These are phyloP conservation scores for Notothenia coriiceps DNA, from an alignment of 2,113 vertebrate species.

Conservation along the genomic window DNA sequence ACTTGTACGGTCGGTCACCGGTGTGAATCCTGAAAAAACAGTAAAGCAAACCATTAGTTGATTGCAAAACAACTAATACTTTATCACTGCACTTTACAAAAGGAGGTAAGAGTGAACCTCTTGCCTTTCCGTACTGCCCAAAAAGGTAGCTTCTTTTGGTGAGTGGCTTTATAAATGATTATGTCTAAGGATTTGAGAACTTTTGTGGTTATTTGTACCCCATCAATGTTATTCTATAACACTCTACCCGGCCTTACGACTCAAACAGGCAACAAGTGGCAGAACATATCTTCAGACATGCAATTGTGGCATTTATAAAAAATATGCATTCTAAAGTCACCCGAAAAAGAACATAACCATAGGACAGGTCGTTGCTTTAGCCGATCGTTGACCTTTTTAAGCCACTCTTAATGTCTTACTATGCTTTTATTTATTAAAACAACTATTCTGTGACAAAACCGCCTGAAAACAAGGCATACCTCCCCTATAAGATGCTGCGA, in stretches of 20 bases:
- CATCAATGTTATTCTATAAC: neutral
- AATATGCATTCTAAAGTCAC: neutral
- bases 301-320: neutral
- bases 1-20: constrained; percentile 97
- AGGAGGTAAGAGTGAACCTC: neutral
- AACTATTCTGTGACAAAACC: no score
- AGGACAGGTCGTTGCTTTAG: neutral
- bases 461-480: neutral
- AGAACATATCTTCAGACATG: no score
- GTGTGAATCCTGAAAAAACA: constrained; percentile 92
- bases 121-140: no score
- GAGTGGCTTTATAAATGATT: no score
- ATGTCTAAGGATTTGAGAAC: neutral
- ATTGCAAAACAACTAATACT: neutral
- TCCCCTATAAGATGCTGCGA: neutral
- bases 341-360: neutral
- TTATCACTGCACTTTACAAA: neutral
- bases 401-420: neutral
- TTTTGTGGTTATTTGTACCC: neutral
- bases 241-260: neutral
- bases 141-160: no score
- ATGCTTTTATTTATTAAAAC: neutral
- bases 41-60: neutral
- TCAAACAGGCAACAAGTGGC: no score
- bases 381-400: neutral